Conservation (phyloP, 2,113 vertebrate genomes). For the Boulengerochromis microlepis region DNA sequence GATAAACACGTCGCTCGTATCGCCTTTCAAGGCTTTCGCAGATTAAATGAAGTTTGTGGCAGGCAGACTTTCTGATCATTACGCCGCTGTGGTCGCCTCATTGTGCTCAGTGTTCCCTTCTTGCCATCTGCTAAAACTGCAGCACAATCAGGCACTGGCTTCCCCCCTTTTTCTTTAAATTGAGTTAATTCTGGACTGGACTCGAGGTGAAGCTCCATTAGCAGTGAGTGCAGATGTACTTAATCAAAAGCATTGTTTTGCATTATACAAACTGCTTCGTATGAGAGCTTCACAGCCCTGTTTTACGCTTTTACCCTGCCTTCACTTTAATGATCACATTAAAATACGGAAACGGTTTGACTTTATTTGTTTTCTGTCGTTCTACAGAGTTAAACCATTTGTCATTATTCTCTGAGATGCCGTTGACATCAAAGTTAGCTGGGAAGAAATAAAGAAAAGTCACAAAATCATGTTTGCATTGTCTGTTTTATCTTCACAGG, state of each 20-base stretch:
- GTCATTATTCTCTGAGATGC: neutral
- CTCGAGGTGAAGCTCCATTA: neutral
- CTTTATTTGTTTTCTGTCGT: neutral
- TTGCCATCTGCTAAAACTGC: neutral
- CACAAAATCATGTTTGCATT: neutral
- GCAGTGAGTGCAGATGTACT: neutral
- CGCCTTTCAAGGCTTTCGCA: neutral
- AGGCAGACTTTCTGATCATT: neutral
- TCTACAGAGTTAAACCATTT: neutral
- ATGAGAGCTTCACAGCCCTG: neutral
- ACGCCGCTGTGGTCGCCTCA: neutral
- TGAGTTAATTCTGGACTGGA: neutral
- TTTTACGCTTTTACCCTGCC: neutral
- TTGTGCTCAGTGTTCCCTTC: neutral
- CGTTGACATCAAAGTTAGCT: neutral
- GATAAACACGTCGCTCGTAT: neutral
- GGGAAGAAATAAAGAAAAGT: conserved; percentile 24
- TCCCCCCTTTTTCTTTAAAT: neutral
- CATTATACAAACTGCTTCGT: neutral
- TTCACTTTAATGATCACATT: neutral
- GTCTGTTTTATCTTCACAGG: neutral
- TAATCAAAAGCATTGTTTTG: neutral
- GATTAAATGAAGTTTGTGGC: neutral
- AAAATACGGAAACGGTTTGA: neutral
- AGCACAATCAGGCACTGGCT: neutral